A percentile compares a stretch with the other conserved stretches of the same genome.
Evolutionary conservation across 2,888 invertebrate genomes (phyloP).

Genomic region (Ectemnius continuus): DNA sequence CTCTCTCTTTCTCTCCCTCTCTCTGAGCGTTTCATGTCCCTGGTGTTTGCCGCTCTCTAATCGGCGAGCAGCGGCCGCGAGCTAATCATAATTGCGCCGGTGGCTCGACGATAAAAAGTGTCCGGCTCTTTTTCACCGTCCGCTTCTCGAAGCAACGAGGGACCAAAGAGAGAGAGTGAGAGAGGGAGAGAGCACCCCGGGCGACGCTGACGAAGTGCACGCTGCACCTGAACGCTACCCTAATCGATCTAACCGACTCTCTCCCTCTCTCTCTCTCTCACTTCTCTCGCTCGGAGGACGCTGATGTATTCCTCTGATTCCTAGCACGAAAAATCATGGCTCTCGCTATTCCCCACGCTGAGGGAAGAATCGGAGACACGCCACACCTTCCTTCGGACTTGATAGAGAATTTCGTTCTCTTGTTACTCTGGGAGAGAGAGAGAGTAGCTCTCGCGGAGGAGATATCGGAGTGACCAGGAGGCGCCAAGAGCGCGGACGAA

Average conservation of each 20-base stretch:
- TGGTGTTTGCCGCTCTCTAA: neutral
- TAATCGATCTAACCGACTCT: slow-evolving; percentile 1
- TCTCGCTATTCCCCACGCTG: neutral
- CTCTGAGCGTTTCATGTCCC: neutral
- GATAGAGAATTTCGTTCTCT: no score
- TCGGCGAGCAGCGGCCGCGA: slow-evolving; percentile 35
- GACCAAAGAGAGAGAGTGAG: no score
- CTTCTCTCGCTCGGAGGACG: neutral
- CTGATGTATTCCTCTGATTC: neutral
- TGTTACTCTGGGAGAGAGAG: no score
- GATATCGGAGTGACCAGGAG: neutral
- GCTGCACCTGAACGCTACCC: slow-evolving; percentile 18
- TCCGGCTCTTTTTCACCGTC: slow-evolving; percentile 70
- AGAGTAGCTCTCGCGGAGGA: neutral
- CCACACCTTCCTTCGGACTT: no score
- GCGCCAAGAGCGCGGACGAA: slow-evolving; percentile 10
- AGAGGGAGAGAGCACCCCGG: slow-evolving; percentile 28
- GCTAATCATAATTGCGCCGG: slow-evolving; percentile 73
- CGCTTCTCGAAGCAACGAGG: slow-evolving; percentile 12
- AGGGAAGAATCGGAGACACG: no score
- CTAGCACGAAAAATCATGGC: neutral
- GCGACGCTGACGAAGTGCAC: slow-evolving; percentile 54
- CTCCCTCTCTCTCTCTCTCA: neutral
- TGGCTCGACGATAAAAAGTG: slow-evolving; percentile 69
- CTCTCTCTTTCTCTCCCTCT: slow-evolving; percentile 18